Evolutionary conservation across 2,797 vertebrate genomes (phyloP).

Genomic region (Meda fulgida): DNA sequence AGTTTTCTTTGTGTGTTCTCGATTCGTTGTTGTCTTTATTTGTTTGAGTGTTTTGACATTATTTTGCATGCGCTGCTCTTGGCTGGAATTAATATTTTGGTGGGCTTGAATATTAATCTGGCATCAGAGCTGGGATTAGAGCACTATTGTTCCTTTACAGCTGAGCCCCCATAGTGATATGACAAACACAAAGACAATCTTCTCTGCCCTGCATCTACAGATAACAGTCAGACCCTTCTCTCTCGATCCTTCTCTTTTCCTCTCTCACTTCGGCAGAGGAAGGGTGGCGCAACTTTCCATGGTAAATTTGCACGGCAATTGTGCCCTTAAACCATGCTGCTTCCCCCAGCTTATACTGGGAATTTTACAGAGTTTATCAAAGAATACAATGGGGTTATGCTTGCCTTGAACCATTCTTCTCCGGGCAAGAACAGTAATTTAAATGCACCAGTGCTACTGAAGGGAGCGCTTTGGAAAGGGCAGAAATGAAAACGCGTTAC

Average conservation of each 20-base stretch:
- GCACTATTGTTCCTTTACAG: conserved; percentile 80
- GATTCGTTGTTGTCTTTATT: conserved; percentile 72
- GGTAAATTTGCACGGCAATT: conserved; percentile 83
- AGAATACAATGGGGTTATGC: conserved; percentile 83
- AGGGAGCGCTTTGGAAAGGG: conserved; percentile 74
- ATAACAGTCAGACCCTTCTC: conserved; percentile 76
- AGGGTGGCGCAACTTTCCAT: conserved; percentile 73
- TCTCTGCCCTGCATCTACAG: conserved; percentile 79
- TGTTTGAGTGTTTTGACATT: conserved; percentile 81
- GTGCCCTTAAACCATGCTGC: conserved; percentile 78
- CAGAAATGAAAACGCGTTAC: conserved; percentile 74
- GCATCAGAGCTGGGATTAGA: conserved; percentile 95
- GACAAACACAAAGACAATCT: conserved; percentile 81
- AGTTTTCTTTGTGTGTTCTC: conserved; percentile 62
- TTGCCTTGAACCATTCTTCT: conserved; percentile 78
- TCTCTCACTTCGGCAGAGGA: conserved; percentile 51
- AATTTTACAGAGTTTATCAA: conserved; percentile 84
- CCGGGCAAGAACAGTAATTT: conserved; percentile 83
- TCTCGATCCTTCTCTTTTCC: conserved; percentile 47
- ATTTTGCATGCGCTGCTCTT: conserved; percentile 74
- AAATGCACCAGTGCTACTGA: conserved; percentile 77
- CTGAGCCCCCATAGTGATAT: conserved; percentile 80
- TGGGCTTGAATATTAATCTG: conserved; percentile 91
- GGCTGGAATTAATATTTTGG: conserved; percentile 94
- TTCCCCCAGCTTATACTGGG: conserved; percentile 76